These are phyloP conservation scores for Cyprinodon variegatus DNA, from an alignment of 2,113 vertebrate species.

Conservation along the genomic window DNA sequence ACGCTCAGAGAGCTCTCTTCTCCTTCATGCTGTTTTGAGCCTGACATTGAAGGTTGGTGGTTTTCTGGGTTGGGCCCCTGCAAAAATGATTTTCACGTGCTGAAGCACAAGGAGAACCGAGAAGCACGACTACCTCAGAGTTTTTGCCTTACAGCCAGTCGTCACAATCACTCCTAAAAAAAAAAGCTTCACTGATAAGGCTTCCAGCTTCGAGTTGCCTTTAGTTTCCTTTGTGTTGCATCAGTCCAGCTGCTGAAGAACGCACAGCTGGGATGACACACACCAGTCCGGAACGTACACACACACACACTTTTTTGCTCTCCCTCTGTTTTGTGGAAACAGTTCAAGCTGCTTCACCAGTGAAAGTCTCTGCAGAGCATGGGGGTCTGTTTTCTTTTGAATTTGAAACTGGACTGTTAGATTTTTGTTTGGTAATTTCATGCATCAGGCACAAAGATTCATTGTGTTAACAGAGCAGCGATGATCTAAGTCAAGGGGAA, in stretches of 20 bases:
- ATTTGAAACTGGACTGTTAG: slow-evolving; percentile 43
- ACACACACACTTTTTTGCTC: slow-evolving; percentile 2
- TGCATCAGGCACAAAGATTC: slow-evolving; percentile 31
- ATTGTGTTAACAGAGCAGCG: slow-evolving; percentile 56
- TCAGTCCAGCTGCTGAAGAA: slow-evolving; percentile 76
- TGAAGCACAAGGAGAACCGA: slow-evolving; percentile 38
- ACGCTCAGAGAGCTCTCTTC: slow-evolving; percentile 23
- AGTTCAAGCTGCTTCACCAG: slow-evolving; percentile 16
- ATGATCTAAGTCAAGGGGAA: slow-evolving; percentile 37
- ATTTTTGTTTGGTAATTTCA: slow-evolving; percentile 27
- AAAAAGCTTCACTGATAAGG: slow-evolving; percentile 28
- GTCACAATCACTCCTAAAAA: slow-evolving; percentile 46
- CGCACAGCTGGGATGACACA: slow-evolving; percentile 54
- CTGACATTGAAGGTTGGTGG: slow-evolving; percentile 59
- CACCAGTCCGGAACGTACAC: slow-evolving; percentile 13
- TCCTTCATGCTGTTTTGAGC: slow-evolving; percentile 23
- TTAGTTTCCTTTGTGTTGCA: slow-evolving; percentile 74
- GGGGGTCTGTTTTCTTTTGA: slow-evolving; percentile 62
- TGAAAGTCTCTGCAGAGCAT: slow-evolving; percentile 29
- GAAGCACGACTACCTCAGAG: slow-evolving; percentile 21
- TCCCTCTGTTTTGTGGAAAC: slow-evolving; percentile 20
- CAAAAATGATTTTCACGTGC: slow-evolving; percentile 49
- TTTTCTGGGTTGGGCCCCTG: slow-evolving; percentile 65
- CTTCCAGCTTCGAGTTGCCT: slow-evolving; percentile 41
- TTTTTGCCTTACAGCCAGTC: background rate